Evolutionary conservation across 1,140 invertebrate genomes (phyloP), one percentile per base, ranked within the genome.

Genomic region (Onthophagus taurus): DNA sequence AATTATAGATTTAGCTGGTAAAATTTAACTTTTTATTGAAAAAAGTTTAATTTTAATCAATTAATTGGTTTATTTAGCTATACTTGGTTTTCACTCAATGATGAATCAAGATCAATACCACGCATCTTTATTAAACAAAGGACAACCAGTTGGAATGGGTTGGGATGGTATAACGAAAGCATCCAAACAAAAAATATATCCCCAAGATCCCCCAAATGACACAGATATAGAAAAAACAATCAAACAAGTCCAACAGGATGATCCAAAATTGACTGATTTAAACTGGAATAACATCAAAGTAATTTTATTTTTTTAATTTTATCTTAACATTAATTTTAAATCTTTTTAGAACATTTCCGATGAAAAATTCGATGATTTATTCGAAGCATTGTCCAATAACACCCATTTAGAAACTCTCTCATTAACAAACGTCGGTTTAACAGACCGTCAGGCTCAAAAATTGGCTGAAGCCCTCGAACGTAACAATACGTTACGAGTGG

Each of bases 51-150:
- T 17, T 24, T 8, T 8, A 13, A 16, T 0, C 1, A 14, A 29
- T 39, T 7, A 13, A 16, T 39, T 39, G 6, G 23, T 7, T 52
- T 53, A 69, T 74, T 17, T 68, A 93, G 94, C 93, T 71, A 96
- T 97, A 68, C 76, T 98, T 49, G 96, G 96, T 57, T 96, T 99
- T 74, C 95, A 98, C 70, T 97, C 94, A 37, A 97, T 99, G 89
- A 89, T 99, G 82, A 99, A 97, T 70, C 96, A 99, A 75, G 93
- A 97, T 65, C 96, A 99, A 68, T 99, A 97, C 69, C 92, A 98
- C 69, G 93, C 94, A 38, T 96, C 94, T 29, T 67, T 94, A 36
- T 65, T 90, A 44, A 93, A 93, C 70, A 92, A 91, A 68, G 86
- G 85, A 13, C 86, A 91, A 64, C 85, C 85, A 0, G 75, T 89